Evolutionary conservation across 2,888 invertebrate species (phyloP), one percentile per base, ranked within the genome.

Genomic region (Limnephilus lunatus): DNA sequence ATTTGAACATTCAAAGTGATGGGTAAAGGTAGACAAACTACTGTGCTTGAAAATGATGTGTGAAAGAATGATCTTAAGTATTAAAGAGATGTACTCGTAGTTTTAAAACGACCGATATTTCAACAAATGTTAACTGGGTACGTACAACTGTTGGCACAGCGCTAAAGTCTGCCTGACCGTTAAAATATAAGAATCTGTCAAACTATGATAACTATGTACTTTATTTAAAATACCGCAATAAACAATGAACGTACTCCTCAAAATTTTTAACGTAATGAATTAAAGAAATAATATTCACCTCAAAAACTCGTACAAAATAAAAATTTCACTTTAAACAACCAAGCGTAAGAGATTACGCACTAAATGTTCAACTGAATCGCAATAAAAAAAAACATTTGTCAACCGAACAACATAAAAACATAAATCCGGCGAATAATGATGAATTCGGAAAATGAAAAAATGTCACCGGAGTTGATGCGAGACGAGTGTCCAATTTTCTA

Each of bases 401-500:
- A 68, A 68, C 53, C 53, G 53, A 68, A 68, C 53, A 68, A 68
- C 53, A 68, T 68, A 68, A 68, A 68, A 68, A 68, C 53, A 68
- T 68, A 68, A 68, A 68, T 68, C 53, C 53, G 19, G 53, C 25
- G 53, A 68, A 68, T 68, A 68, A 68, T 68, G 25, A 68, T 68
- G 25, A 68, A 68, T 68, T 68, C 53, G 1, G 19, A 68, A 68
- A 68, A 19, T 19, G 25, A 68, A 68, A 68, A 68, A 25, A 68
- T 1, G 53, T 68, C 53, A 68, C 53, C 53, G 25, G 53, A 68
- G 53, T 68, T 68, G 53, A 68, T 25, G 4, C 53, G 53, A 68
- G 53, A 68, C 53, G 53, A 68, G 53, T 68, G 53, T 83, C 83
- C 83, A 83, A 32, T 83, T 83, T 83, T 31, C 32, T 35, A 19